These are phyloP conservation scores for Muscicapa striata DNA, from an alignment of 2,797 vertebrate species.

Conservation along the genomic window DNA sequence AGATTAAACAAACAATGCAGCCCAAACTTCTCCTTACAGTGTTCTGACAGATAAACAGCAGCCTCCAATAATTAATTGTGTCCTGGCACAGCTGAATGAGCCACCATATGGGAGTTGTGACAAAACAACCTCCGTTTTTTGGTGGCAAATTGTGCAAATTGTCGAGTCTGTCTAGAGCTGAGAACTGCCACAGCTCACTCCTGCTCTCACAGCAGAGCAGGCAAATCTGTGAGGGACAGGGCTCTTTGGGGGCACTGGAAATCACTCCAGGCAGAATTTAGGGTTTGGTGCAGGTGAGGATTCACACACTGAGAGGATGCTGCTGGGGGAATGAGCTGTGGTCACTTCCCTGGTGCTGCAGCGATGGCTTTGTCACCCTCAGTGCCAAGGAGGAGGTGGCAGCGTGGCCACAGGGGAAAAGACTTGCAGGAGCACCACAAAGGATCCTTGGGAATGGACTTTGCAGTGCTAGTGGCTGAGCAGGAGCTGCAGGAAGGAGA, in stretches of 20 bases:
- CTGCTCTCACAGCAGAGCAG: background rate
- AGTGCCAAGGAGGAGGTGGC: background rate
- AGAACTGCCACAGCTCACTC: background rate
- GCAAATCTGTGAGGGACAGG: background rate
- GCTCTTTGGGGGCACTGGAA: background rate
- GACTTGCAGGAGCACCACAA: background rate
- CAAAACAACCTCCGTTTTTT: slow-evolving; percentile 35
- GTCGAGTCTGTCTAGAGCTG: background rate
- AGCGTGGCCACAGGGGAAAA: background rate
- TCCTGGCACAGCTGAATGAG: slow-evolving; percentile 27
- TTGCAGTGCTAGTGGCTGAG: background rate
- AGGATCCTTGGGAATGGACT: background rate
- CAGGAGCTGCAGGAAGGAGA: background rate
- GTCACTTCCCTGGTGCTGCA: background rate
- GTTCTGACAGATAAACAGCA: slow-evolving; percentile 57
- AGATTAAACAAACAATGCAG: slow-evolving; percentile 18
- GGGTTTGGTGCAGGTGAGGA: background rate
- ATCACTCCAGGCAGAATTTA: background rate
- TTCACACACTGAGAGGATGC: background rate
- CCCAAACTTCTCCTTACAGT: background rate
- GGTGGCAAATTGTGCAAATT: slow-evolving; percentile 14
- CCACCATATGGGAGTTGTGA: slow-evolving; percentile 41
- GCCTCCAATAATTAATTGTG: slow-evolving; percentile 51
- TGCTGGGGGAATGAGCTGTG: background rate
- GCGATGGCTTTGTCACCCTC: background rate